phyloP scores from a whole-genome alignment of 2,797 vertebrate genomes.

The Ataeniobius toweri region DNA sequence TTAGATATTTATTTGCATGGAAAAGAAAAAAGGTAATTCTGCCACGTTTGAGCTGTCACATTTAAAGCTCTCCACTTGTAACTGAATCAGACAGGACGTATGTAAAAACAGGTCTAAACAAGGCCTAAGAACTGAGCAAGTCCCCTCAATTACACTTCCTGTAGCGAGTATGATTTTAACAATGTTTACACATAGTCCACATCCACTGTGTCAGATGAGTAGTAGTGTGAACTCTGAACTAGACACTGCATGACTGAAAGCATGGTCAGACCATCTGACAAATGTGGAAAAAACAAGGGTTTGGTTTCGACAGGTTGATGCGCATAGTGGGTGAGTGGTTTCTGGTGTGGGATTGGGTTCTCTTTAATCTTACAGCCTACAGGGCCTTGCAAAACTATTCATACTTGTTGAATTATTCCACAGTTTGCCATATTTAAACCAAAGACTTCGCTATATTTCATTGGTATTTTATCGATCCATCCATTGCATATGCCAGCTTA shows the following conservation, averaged over 20 bases:
- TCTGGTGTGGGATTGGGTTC: slow-evolving; percentile 6
- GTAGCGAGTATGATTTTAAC: neutral
- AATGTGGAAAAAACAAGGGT: neutral
- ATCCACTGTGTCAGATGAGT: neutral
- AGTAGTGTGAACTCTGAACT: neutral
- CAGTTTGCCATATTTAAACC: neutral
- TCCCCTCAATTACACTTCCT: neutral
- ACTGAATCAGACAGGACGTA: neutral
- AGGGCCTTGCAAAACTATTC: neutral
- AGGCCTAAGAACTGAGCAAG: no score
- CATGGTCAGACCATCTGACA: neutral
- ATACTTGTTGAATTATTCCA: neutral
- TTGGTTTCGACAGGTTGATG: neutral
- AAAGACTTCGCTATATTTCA: neutral
- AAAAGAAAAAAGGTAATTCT: neutral
- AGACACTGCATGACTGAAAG: neutral
- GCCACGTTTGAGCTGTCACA: neutral
- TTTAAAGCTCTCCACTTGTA: neutral
- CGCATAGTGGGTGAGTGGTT: neutral
- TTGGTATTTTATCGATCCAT: neutral
- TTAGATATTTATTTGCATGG: neutral
- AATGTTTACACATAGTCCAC: neutral
- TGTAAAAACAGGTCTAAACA: neutral
- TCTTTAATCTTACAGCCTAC: slow-evolving; percentile 4
- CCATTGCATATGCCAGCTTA: no score